phyloP scores from a whole-genome alignment of 23 tunicate species.

The Halocynthia aurantium region DNA sequence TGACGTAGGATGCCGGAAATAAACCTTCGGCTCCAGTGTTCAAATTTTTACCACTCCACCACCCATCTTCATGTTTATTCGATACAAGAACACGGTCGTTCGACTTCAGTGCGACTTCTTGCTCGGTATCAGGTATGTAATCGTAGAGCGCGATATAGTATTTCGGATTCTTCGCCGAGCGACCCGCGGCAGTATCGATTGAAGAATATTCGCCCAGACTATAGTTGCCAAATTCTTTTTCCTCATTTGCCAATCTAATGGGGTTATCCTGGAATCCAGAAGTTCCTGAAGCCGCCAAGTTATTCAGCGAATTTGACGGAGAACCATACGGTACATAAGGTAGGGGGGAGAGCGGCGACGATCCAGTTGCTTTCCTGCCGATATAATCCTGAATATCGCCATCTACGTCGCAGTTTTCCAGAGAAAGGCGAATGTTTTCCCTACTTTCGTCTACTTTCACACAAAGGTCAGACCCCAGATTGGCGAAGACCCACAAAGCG shows the following conservation, averaged over 20 bases:
- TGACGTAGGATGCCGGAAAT: slow-evolving; percentile 20
- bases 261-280: not conserved
- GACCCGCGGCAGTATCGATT: not conserved
- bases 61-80: not conserved
- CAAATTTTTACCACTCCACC: slow-evolving; percentile 1
- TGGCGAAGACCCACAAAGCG: slow-evolving; percentile 59
- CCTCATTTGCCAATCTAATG: too few species aligned
- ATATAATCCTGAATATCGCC: slow-evolving; percentile 58
- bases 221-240: not conserved
- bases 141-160: not conserved
- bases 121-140: not conserved
- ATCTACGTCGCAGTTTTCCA: slow-evolving; percentile 54
- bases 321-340: slow-evolving; percentile 45
- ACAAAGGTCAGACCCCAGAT: slow-evolving; percentile 68
- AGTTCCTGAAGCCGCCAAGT: not conserved
- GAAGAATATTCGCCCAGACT: not conserved
- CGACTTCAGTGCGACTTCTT: slow-evolving; percentile 4
- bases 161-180: not conserved
- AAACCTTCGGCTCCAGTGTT: slow-evolving; percentile 11
- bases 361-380: slow-evolving; percentile 31
- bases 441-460: slow-evolving; percentile 58
- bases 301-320: not conserved
- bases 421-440: slow-evolving; percentile 43
- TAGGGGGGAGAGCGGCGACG: slow-evolving; percentile 35
- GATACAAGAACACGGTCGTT: slow-evolving; percentile 5